Evolutionary conservation across 2,113 vertebrate genomes (phyloP).

Genomic region (Onychostoma macrolepis): DNA sequence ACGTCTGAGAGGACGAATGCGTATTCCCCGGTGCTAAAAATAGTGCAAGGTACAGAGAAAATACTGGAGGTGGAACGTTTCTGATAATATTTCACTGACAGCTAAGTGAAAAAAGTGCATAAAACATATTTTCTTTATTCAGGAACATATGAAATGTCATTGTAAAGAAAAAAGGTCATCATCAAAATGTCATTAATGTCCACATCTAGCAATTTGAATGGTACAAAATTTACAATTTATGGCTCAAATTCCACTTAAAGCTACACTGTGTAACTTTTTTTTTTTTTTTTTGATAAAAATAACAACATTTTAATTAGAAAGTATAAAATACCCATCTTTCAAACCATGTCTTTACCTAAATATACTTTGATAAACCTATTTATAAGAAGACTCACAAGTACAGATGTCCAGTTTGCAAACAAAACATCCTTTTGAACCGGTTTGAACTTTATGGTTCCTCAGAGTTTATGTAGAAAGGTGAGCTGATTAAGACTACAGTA

Average conservation of each 20-base stretch:
- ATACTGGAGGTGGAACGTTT: not conserved
- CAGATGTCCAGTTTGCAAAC: too few species aligned
- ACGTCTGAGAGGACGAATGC: not conserved
- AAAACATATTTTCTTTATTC: not conserved
- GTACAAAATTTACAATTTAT: not conserved
- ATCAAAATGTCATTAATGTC: not conserved
- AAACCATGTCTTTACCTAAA: not conserved
- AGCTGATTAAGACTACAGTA: too few species aligned
- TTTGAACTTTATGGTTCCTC: too few species aligned
- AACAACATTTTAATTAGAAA: not conserved
- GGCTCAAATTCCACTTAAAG: not conserved
- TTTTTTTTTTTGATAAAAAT: not conserved
- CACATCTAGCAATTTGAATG: not conserved
- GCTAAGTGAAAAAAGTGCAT: not conserved
- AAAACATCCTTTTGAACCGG: too few species aligned
- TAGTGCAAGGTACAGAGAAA: not conserved
- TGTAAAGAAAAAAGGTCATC: not conserved
- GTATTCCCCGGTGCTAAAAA: conserved; percentile 29
- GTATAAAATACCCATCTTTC: too few species aligned
- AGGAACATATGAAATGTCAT: not conserved
- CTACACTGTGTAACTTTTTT: not conserved
- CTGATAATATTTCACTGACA: conserved; percentile 15
- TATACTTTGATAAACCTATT: not conserved
- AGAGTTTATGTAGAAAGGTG: too few species aligned
- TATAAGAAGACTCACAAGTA: not conserved